Evolutionary conservation across 2,113 vertebrate genomes (phyloP).

Genomic region (Athene noctua): DNA sequence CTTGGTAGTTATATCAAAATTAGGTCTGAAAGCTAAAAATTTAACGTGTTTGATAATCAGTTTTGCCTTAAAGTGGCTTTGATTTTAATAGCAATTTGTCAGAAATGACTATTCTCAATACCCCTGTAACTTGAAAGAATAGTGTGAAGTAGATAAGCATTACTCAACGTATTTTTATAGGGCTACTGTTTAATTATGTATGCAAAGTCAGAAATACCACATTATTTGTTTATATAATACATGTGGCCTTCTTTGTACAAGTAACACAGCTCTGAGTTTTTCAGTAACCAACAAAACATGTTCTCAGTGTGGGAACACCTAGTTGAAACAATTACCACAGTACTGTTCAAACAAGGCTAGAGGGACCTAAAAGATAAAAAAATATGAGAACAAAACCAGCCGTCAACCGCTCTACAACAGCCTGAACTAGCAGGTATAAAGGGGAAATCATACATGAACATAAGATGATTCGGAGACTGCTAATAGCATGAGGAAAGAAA

Average conservation of each 20-base stretch:
- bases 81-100: background rate
- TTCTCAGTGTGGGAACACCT: background rate
- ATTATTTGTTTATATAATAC: background rate
- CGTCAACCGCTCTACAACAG: background rate
- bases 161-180: background rate
- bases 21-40: background rate
- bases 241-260: background rate
- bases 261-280: background rate
- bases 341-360: background rate
- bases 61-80: background rate
- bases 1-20: background rate
- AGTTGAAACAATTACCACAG: background rate
- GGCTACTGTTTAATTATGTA: background rate
- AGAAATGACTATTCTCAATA: background rate
- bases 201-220: background rate
- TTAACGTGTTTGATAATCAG: background rate
- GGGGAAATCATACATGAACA: fast-evolving
- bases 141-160: background rate
- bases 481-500: background rate
- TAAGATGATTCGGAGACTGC: background rate
- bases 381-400: background rate
- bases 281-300: background rate
- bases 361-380: background rate
- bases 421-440: background rate
- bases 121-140: background rate